A percentile compares a stretch with the other conserved stretches of the same genome.
These are phyloP conservation scores for Tapera naevia DNA, from an alignment of 2,797 vertebrate species.

Conservation along the genomic window DNA sequence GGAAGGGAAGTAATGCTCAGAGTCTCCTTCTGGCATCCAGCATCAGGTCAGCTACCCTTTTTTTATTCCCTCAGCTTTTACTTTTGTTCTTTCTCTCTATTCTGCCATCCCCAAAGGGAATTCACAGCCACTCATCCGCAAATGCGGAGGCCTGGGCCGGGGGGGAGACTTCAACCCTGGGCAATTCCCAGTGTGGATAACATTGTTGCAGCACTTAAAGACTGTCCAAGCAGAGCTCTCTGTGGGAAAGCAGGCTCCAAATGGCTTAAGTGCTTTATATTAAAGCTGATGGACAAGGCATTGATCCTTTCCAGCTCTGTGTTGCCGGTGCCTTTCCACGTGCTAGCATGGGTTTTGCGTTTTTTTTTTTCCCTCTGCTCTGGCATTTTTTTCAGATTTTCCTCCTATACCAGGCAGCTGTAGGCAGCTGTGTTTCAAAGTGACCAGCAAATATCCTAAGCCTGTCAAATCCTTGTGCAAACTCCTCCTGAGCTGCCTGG, in stretches of 20 bases:
- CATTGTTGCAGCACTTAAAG: not conserved
- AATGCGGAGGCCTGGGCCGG: fast-evolving
- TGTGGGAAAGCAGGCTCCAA: not conserved
- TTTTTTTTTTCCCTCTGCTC: not conserved
- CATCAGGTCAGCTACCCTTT: not conserved
- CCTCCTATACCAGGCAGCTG: not conserved
- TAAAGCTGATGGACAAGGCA: not conserved
- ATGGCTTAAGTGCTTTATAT: not conserved
- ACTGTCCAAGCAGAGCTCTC: not conserved
- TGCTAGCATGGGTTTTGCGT: not conserved
- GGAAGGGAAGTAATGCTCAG: not conserved
- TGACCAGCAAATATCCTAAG: not conserved
- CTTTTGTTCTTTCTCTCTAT: not conserved
- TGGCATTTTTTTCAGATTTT: not conserved
- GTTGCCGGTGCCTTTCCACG: not conserved
- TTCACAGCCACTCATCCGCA: not conserved
- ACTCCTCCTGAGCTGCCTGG: not conserved
- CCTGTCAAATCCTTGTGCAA: not conserved
- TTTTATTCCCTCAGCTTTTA: not conserved
- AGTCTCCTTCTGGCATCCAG: not conserved
- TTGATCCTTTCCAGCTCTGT: not conserved
- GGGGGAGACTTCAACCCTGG: not conserved
- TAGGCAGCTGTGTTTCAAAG: not conserved
- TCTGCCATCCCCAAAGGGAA: not conserved
- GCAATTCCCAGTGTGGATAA: not conserved